Evolutionary conservation across 2,797 vertebrate genomes (phyloP), one percentile per base, ranked within the genome.

Genomic region (Poecilia wingei): DNA sequence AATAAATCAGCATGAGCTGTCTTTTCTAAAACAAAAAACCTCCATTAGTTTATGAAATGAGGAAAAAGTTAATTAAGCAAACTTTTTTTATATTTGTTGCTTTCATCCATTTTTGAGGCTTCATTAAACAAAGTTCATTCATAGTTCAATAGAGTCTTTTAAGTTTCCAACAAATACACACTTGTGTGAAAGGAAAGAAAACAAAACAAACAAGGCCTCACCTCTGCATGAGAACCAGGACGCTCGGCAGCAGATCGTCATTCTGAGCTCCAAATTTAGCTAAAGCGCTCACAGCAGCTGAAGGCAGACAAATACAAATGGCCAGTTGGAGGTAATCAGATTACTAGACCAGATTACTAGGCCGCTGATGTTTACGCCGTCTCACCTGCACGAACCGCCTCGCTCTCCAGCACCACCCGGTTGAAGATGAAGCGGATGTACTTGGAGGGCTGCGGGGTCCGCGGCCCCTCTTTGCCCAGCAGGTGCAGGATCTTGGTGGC

Each of bases 361-460:
- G 3, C 20, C 39, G 13, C 8, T 9, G 36, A 22, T 41, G 51
- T 39, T 66, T 20, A 33, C 3, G 36, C 4, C 0, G 2, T 16
- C 92, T 93, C 83, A 99, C 98, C 98, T 69, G 98, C 98, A 7
- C 98, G 96, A 0, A 99, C 97, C 0, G 98, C 98, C 87, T 99
- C 98, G 1, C 98, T 99, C 93, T 99, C 98, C 91, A 99, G 96
- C 77, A 99, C 98, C 68, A 99, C 98, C 2, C 98, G 94, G 95
- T 99, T 99, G 91, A 99, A 99, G 87, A 99, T 99, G 94, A 99
- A 99, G 90, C 98, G 97, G 85, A 99, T 99, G 90, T 99, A 99
- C 86, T 99, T 99, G 91, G 98, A 99, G 0, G 98, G 98, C 1
- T 95, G 93, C 0, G 97, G 98, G 0, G 98, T 99, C 82, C 97